Conservation (phyloP, 2,888 invertebrate species). For the Boloria euphrosyne region DNA sequence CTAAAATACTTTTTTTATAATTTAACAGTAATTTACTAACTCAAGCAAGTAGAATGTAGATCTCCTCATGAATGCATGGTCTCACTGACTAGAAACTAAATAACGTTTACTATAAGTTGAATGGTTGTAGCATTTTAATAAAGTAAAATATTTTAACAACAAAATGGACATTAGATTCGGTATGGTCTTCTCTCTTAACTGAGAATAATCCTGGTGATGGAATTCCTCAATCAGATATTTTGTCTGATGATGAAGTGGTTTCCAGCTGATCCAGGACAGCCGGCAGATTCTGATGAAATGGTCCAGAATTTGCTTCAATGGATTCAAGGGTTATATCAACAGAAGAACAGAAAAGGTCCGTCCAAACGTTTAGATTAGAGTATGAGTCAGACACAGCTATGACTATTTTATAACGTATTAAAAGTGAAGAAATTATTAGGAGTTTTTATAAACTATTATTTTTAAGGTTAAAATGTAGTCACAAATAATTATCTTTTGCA, state of each 20-base stretch:
- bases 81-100: no score
- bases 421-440: not conserved
- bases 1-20: not conserved
- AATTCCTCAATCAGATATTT: conserved; percentile 48
- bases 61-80: not conserved
- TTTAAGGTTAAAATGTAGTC: not conserved
- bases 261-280: conserved; percentile 75
- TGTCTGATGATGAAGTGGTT: conserved; percentile 61
- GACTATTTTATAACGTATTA: not conserved
- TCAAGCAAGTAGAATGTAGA: not conserved
- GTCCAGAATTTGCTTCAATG: conserved; percentile 88
- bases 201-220: conserved; percentile 37
- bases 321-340: conserved; percentile 87
- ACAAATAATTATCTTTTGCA: not conserved
- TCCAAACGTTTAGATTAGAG: conserved; percentile 25
- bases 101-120: no score
- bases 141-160: not conserved
- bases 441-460: not conserved
- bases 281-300: conserved; percentile 86
- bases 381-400: conserved; percentile 11
- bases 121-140: not conserved
- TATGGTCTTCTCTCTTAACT: conserved; percentile 25
- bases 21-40: conserved; percentile 5
- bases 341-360: conserved; percentile 80
- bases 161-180: conserved; percentile 7